Evolutionary conservation across 2,797 vertebrate genomes (phyloP).

Genomic region (Amniataba percoides): DNA sequence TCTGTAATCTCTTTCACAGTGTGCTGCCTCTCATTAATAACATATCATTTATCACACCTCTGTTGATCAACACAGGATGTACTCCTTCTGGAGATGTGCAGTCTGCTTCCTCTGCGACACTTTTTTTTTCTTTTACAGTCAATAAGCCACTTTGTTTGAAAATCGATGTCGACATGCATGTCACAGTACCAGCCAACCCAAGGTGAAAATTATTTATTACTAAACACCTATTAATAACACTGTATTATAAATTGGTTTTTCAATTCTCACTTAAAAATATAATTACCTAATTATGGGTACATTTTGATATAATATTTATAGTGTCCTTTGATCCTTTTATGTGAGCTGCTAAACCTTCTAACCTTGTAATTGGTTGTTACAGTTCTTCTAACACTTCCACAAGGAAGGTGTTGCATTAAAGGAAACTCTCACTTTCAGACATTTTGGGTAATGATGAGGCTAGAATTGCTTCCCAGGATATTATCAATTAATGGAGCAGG

Average conservation of each 20-base stretch:
- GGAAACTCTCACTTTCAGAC: conserved; percentile 15
- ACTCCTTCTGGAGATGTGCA: conserved; percentile 27
- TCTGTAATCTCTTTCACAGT: conserved; percentile 42
- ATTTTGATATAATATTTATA: conserved; percentile 12
- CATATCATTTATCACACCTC: conserved; percentile 47
- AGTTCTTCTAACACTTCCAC: conserved; percentile 4
- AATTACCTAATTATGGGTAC: background rate
- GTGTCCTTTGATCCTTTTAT: conserved; percentile 9
- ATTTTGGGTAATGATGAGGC: background rate
- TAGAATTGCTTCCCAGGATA: conserved; percentile 10
- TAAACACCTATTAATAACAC: conserved; percentile 19
- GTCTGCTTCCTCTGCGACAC: conserved; percentile 7
- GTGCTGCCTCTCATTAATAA: conserved; percentile 60
- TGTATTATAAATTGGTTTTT: conserved; percentile 1
- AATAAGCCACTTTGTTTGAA: conserved; percentile 35
- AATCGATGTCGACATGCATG: conserved; percentile 32
- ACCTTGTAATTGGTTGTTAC: conserved; percentile 27
- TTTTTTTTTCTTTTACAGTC: conserved; percentile 6
- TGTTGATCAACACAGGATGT: conserved; percentile 34
- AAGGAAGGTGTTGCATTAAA: conserved; percentile 22
- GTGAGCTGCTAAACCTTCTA: conserved; percentile 31
- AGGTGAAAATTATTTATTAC: conserved; percentile 14
- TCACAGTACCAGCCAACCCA: conserved; percentile 13
- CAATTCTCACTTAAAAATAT: background rate
- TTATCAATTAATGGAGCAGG: conserved; percentile 26